Percentiles rank a stretch among this genome's conserved stretches.
These are phyloP conservation scores for Mystacides longicornis DNA, from an alignment of 2,888 invertebrate genomes.

Conservation along the genomic window DNA sequence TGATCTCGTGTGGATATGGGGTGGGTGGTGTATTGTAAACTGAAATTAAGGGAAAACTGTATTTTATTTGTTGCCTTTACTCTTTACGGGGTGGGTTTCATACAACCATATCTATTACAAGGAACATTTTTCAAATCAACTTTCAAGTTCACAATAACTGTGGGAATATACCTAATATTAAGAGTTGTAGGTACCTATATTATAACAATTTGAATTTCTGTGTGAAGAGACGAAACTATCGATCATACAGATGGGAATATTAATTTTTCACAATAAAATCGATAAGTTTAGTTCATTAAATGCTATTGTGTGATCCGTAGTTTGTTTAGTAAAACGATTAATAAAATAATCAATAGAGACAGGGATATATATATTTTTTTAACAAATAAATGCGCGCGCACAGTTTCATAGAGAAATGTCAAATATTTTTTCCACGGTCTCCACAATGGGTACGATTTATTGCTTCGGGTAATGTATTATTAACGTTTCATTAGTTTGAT, in stretches of 20 bases:
- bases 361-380: no score
- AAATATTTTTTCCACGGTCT: not conserved
- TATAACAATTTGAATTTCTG: no score
- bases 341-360: not conserved
- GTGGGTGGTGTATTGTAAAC: slow-evolving; percentile 24
- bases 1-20: slow-evolving; percentile 25
- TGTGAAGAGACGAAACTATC: no score
- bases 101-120: not conserved
- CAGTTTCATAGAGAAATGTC: not conserved
- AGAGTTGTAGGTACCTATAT: no score
- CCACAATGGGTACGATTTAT: slow-evolving; percentile 10
- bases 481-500: slow-evolving; percentile 5
- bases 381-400: not conserved
- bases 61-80: slow-evolving; percentile 13
- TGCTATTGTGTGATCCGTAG: not conserved
- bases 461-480: slow-evolving; percentile 8
- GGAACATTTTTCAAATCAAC: no score
- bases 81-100: not conserved
- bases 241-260: not conserved
- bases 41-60: slow-evolving; percentile 26
- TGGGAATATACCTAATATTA: no score
- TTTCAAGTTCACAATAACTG: no score
- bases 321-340: not conserved
- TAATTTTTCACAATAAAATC: not conserved
- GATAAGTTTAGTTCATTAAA: not conserved